Base-by-base conservation (phyloP, 2,888 invertebrate genomes). In the Agonopterix heracliana region DNA sequence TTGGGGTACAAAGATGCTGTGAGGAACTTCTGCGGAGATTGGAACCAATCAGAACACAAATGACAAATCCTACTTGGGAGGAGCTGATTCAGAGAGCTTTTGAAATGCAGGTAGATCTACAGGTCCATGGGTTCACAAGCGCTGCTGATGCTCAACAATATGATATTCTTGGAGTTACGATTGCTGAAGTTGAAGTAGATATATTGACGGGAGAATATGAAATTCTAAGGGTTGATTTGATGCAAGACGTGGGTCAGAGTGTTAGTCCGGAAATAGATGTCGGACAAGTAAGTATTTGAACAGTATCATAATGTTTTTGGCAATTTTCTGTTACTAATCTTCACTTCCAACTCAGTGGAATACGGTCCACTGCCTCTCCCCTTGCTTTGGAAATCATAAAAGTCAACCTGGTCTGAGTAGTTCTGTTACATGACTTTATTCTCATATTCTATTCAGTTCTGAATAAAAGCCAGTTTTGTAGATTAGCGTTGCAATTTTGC, bases 131-230 rank as follows among this genome's bases (percentile, higher is more conserved):
- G 43, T 89, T 90, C 68, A 79, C 90, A 79, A 90, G 70, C 50
- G 67, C 76, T 0, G 44, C 65, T 3, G 65, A 69, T 44, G 75
- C 90, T 46, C 75, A 85, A n/a, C 50, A 69, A 0, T 94, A 94
- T 60, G 65, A 78, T 9, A 83, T 93, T 46, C 92, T 90, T 61
- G 92, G 92, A 3, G 77, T 90, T 0, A 78, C 90, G n/a, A 82
- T 91, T 7, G 75, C 90, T 4, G 94, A 95, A 78, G 90, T 94
- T 0, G 93, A 94, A 73, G 70, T 95, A 0, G 94, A 95, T 69
- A 76, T 94, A 5, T 74, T 96, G 12, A 95, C 95, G 0, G 95
- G 95, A n/a, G 92, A 94, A 64, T 90, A 90, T 60, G 79, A 92
- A 57, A 71, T 93, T 2, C 68, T 74, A 2, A 86, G 93, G 53